These are phyloP conservation scores for Xenopus borealis DNA, from an alignment of 2,113 vertebrate species.

Conservation along the genomic window DNA sequence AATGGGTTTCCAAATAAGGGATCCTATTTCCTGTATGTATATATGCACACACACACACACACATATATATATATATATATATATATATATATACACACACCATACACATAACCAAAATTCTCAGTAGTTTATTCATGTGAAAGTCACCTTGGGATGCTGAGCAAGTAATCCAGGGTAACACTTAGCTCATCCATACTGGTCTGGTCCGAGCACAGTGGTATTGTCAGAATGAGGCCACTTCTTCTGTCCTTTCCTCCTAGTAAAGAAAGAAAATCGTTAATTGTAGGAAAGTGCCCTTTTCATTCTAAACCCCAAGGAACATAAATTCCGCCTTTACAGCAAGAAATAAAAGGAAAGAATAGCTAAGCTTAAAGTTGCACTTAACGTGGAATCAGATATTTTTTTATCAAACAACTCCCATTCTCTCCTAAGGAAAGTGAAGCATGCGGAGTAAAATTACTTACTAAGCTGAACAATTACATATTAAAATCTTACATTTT, in stretches of 20 bases:
- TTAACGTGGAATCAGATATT: no score
- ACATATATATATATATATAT: no score
- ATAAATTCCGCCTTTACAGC: not conserved
- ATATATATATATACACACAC: no score
- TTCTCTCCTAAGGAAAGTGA: not conserved
- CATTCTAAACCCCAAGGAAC: not conserved
- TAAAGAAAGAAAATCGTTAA: constrained; percentile 29
- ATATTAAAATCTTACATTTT: no score
- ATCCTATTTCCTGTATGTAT: no score
- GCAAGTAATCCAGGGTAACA: constrained; percentile 91
- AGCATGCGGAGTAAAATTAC: not conserved
- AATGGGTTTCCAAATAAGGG: no score
- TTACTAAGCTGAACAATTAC: not conserved
- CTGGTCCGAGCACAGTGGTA: constrained; percentile 94
- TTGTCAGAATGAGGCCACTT: constrained; percentile 96
- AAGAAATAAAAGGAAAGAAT: not conserved
- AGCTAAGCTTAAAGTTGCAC: not conserved
- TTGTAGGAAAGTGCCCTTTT: constrained; percentile 7
- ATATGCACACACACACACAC: no score
- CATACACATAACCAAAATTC: not conserved
- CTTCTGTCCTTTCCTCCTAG: constrained; percentile 94
- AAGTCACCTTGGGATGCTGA: constrained; percentile 94
- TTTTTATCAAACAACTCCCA: no score
- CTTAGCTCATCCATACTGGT: constrained; percentile 97
- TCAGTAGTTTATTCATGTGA: constrained; percentile 25